Conservation (phyloP, 2,888 invertebrate species). For the Phengaris arion region DNA sequence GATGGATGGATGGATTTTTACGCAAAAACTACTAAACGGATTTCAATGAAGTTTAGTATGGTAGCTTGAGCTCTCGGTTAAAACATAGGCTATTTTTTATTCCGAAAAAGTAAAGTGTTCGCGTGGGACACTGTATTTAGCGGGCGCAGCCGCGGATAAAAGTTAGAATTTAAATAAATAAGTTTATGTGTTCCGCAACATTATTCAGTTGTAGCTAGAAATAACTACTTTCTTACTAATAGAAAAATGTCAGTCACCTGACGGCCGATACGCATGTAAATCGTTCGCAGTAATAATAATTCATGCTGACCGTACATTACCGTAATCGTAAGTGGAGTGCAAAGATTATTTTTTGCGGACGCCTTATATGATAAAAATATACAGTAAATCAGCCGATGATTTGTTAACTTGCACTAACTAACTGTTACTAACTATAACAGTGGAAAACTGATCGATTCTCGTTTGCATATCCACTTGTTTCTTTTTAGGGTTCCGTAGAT, state of each 20-base stretch:
- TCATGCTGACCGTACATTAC: constrained; percentile 28
- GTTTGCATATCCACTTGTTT: not conserved
- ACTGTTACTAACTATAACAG: not conserved
- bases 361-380: constrained; percentile 19
- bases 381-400: constrained; percentile 34
- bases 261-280: not conserved
- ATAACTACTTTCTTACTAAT: not conserved
- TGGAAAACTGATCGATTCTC: constrained; percentile 18
- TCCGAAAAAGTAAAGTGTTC: too few relatives aligned
- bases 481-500: not conserved
- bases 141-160: too few relatives aligned
- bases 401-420: constrained; percentile 21
- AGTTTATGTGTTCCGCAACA: too few relatives aligned
- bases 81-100: too few relatives aligned
- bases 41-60: too few relatives aligned
- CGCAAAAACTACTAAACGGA: too few relatives aligned
- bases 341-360: constrained; percentile 29
- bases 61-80: too few relatives aligned
- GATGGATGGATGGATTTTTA: too few relatives aligned
- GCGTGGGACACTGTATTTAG: too few relatives aligned
- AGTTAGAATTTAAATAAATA: too few relatives aligned
- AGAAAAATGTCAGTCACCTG: not conserved
- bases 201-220: too few relatives aligned
- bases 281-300: not conserved
- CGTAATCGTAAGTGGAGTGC: constrained; percentile 33